phyloP scores from a whole-genome alignment of 1,140 invertebrate genomes.

The Gerris buenoi region DNA sequence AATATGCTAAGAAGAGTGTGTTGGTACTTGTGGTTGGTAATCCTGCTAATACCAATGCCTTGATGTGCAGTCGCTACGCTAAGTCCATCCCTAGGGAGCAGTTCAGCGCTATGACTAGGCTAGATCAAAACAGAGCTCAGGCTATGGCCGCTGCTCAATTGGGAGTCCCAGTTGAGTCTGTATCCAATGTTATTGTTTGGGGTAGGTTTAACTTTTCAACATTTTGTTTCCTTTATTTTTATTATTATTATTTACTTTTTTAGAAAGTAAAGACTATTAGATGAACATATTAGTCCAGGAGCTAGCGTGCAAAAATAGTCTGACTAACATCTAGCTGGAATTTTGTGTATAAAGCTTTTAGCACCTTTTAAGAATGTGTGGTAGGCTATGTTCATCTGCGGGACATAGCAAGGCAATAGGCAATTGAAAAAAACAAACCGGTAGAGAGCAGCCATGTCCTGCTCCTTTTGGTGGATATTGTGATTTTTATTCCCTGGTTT shows the following conservation, averaged over 20 bases:
- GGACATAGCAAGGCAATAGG: too few species aligned
- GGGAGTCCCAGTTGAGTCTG: slow-evolving; percentile 17
- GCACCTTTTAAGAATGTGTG: too few species aligned
- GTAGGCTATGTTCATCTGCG: too few species aligned
- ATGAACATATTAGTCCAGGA: slow-evolving; percentile 3
- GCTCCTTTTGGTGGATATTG: too few species aligned
- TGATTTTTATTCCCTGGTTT: too few species aligned
- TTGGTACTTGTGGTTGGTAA: slow-evolving; percentile 98
- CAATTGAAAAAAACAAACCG: too few species aligned
- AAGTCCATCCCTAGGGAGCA: slow-evolving; percentile 92
- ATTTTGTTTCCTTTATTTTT: not conserved
- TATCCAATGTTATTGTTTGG: slow-evolving; percentile 90
- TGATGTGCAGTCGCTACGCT: slow-evolving; percentile 92
- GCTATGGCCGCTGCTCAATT: slow-evolving; percentile 20
- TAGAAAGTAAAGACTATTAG: not conserved
- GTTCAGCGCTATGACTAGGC: slow-evolving; percentile 93
- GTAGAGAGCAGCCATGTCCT: too few species aligned
- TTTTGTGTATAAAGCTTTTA: too few species aligned
- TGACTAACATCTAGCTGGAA: too few species aligned
- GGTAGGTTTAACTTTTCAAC: slow-evolving; percentile 41
- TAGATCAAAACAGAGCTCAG: slow-evolving; percentile 76
- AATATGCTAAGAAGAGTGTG: slow-evolving; percentile 84
- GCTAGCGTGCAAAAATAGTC: too few species aligned
- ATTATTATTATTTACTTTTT: not conserved
- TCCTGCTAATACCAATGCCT: slow-evolving; percentile 97